phyloP scores from a whole-genome alignment of 2,113 vertebrate species.

The Pundamilia nyererei region DNA sequence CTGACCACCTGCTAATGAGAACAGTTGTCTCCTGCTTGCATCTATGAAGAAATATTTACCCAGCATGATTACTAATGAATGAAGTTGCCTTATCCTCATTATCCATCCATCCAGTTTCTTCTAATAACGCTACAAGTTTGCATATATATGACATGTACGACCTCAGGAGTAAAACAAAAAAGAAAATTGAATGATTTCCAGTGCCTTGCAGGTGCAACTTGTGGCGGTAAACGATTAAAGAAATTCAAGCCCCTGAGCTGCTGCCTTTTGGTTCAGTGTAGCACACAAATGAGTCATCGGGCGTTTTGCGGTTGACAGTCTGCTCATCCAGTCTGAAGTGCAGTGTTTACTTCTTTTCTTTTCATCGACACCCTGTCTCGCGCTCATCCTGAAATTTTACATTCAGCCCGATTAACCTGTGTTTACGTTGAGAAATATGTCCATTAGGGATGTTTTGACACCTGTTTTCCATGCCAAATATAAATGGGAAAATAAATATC shows the following conservation, averaged over 20 bases:
- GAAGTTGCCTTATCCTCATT: not conserved
- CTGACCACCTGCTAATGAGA: not conserved
- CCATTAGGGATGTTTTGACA: not conserved
- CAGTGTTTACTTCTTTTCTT: not conserved
- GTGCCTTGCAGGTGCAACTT: slow-evolving; percentile 16
- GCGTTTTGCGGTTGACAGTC: not conserved
- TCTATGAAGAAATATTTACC: not conserved
- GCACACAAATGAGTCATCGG: slow-evolving; percentile 32
- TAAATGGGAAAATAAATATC: not conserved
- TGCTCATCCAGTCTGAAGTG: slow-evolving; percentile 13
- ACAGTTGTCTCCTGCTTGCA: not conserved
- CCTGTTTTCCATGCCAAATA: not conserved
- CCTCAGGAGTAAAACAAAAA: not conserved
- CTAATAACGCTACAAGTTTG: not conserved
- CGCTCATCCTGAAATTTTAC: not conserved
- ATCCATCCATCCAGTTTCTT: not conserved
- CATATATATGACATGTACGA: not conserved
- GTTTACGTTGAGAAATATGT: not conserved
- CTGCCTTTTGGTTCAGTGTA: slow-evolving; percentile 1
- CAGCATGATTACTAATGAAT: not conserved
- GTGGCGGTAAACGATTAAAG: not conserved
- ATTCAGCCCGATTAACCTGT: not conserved
- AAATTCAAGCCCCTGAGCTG: slow-evolving; percentile 20
- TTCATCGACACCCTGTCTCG: not conserved
- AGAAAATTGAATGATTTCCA: not conserved